These are phyloP conservation scores for Phaethornis superciliosus DNA, from an alignment of 2,113 vertebrate genomes.

Conservation along the genomic window DNA sequence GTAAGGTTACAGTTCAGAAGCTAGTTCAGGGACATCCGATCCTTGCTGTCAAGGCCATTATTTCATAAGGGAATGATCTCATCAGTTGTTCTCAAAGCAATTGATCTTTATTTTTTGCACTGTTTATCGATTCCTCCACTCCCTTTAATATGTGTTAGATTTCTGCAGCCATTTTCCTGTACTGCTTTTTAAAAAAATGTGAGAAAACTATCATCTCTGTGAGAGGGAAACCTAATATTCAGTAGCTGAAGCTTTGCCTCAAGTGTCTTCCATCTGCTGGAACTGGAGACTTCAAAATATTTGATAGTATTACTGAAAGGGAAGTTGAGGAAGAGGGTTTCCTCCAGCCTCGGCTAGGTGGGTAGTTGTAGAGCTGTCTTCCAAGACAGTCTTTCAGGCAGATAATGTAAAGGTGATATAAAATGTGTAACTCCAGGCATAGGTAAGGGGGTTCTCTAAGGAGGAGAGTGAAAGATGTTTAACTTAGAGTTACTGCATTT, in stretches of 20 bases:
- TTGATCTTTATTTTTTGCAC: constrained; percentile 1
- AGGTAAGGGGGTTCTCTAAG: background rate
- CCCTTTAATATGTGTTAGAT: background rate
- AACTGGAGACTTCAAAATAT: background rate
- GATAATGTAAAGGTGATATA: background rate
- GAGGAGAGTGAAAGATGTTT: background rate
- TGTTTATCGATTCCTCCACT: background rate
- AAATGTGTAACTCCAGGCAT: background rate
- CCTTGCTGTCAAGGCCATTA: background rate
- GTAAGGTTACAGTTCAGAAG: constrained; percentile 8
- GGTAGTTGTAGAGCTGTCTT: background rate
- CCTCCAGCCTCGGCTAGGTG: background rate
- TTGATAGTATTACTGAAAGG: background rate
- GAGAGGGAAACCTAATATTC: background rate
- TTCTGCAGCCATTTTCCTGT: background rate
- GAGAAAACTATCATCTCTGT: background rate
- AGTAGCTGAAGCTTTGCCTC: background rate
- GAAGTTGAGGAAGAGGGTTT: background rate
- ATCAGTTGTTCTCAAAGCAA: constrained; percentile 24
- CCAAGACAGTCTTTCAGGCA: background rate
- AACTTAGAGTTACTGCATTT: background rate
- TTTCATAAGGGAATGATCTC: constrained; percentile 37
- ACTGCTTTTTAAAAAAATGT: background rate
- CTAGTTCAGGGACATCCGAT: constrained; percentile 26
- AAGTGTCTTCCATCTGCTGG: background rate